Base-by-base conservation (phyloP, 2,888 invertebrate genomes). In the Temnothorax unifasciatus region DNA sequence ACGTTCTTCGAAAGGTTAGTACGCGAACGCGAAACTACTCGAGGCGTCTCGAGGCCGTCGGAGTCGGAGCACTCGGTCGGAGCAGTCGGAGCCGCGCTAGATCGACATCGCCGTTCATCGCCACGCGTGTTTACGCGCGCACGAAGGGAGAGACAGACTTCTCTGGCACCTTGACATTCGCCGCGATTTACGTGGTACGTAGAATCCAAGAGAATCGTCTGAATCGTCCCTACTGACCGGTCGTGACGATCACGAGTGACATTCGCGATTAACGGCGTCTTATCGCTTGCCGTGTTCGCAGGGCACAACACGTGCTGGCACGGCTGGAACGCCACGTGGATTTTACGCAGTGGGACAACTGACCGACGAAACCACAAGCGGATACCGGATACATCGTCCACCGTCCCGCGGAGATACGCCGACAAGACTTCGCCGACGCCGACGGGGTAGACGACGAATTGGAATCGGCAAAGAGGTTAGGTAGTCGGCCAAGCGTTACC, bases 261-360 rank as follows among this genome's bases (percentile, higher is more conserved):
- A 15, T 15, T 75, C 2, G n/a, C n/a, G 21, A 50, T 34, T 25
- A 41, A 44, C 41, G 5, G 11, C 63, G 18, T 63, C 54, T 82
- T 8, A 75, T 8, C 25, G 69, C 81, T 86, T 88, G 82, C 76
- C 6, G 34, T 88, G 77, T 74, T 91, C 85, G 83, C 85, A 88
- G 91, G 84, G 83, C 88, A 89, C 92, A 13, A 90, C 92, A 25
- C 29, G 44, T 63, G n/a, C n/a, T n/a, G 29, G 89, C 81, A 88
- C 86, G 83, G 57, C 52, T 88, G 88, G 21, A 1, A 64, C 15
- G 92, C 92, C 92, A 93, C 93, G 93, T 93, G 92, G 92, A 85
- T 89, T 90, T 90, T 87, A 89, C 87, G 88, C 88, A 89, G 82
- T 83, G 77, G 86, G 79, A 47, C 47, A 4, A 47, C 11, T 47